Conservation (phyloP, 2,113 vertebrate genomes). For the Anoplopoma fimbria region DNA sequence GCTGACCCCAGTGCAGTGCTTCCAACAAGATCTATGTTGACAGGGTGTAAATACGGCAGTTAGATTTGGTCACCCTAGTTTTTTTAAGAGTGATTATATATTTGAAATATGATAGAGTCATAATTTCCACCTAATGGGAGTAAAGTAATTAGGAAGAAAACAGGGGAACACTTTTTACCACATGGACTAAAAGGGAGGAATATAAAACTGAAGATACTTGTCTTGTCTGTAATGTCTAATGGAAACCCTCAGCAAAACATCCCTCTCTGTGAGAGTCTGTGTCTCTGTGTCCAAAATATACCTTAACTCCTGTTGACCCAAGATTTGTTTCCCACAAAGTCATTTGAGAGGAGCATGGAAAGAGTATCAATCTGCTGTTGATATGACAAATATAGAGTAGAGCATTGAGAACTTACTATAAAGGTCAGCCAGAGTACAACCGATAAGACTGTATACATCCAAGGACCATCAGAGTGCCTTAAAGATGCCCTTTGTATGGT, state of each 20-base stretch:
- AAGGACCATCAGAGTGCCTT: slow-evolving; percentile 50
- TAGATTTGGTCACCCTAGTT: slow-evolving; percentile 41
- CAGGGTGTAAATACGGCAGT: slow-evolving; percentile 45
- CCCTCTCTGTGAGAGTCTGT: slow-evolving; percentile 26
- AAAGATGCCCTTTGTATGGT: slow-evolving; percentile 55
- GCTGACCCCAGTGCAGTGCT: slow-evolving; percentile 64
- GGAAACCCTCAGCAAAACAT: neutral
- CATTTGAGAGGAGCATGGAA: slow-evolving; percentile 77
- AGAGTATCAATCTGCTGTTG: slow-evolving; percentile 78
- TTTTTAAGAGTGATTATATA: neutral
- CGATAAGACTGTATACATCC: slow-evolving; percentile 68
- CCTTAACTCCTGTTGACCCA: slow-evolving; percentile 63
- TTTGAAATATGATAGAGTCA: slow-evolving; percentile 21
- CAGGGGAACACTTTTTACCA: neutral
- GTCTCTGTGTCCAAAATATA: slow-evolving; percentile 73
- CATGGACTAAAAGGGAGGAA: neutral
- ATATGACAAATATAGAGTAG: slow-evolving; percentile 83
- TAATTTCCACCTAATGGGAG: neutral
- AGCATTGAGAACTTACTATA: slow-evolving; percentile 75
- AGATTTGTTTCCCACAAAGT: slow-evolving; percentile 78
- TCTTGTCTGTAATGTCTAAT: slow-evolving; percentile 2
- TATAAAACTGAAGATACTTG: neutral
- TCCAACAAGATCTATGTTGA: slow-evolving; percentile 67
- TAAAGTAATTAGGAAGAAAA: neutral
- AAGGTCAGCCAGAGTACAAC: slow-evolving; percentile 78